These are phyloP conservation scores for Tylochromis polylepis DNA, from an alignment of 2,113 vertebrate genomes.

Conservation along the genomic window DNA sequence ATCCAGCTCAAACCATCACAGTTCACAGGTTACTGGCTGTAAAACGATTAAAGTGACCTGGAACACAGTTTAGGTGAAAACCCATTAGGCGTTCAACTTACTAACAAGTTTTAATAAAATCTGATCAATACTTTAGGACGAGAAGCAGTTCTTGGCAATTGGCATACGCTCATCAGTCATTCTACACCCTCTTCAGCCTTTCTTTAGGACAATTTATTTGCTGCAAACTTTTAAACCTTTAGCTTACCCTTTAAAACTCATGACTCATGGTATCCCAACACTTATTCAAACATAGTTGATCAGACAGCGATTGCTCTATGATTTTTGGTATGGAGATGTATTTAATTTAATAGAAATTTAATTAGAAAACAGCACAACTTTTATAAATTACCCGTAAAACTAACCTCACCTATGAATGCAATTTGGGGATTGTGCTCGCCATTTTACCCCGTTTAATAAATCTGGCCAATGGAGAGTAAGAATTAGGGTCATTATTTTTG, in stretches of 20 bases:
- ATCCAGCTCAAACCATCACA: background rate
- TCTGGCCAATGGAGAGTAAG: background rate
- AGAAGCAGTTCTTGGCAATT: background rate
- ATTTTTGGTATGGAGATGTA: background rate
- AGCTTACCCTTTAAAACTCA: background rate
- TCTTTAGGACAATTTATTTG: background rate
- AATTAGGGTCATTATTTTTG: background rate
- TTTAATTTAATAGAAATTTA: background rate
- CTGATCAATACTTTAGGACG: background rate
- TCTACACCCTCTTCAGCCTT: background rate
- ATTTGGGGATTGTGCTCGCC: background rate
- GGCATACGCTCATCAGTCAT: background rate
- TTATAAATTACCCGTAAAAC: background rate
- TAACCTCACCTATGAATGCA: background rate
- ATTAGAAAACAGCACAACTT: background rate
- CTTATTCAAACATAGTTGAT: background rate
- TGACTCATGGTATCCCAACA: background rate
- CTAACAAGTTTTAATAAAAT: background rate
- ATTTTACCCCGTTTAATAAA: background rate
- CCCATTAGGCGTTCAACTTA: background rate
- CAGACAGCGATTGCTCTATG: background rate
- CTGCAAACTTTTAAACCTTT: background rate
- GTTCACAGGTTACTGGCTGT: background rate
- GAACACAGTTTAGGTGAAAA: background rate
- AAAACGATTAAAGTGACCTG: background rate